These are phyloP conservation scores for Agrypnia vestita DNA, from an alignment of 1,140 invertebrate species.

Conservation along the genomic window DNA sequence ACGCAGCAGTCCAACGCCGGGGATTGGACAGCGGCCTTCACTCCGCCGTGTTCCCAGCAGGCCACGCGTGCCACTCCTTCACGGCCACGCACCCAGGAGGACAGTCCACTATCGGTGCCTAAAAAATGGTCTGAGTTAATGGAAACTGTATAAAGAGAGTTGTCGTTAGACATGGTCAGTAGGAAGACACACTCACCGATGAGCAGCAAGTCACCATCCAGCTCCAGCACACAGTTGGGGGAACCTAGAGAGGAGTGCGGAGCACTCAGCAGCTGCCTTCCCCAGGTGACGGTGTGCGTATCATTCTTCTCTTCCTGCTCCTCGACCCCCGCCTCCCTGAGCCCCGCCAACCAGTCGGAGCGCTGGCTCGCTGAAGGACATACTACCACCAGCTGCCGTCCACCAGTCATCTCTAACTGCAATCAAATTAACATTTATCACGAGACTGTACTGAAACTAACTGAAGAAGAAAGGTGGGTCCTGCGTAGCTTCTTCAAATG, in stretches of 20 bases:
- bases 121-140: neutral
- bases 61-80: neutral
- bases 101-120: conserved; percentile 34
- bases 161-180: neutral
- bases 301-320: neutral
- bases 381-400: conserved; percentile 43
- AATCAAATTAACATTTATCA: conserved; percentile 8
- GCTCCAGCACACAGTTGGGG: conserved; percentile 19
- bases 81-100: conserved; percentile 5
- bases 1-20: neutral
- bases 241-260: too few species aligned
- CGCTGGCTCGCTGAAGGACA: conserved; percentile 52
- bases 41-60: conserved; percentile 19
- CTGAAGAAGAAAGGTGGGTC: too few species aligned
- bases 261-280: conserved; percentile 4
- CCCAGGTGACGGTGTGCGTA: neutral
- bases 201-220: conserved; percentile 24
- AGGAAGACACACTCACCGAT: conserved; percentile 15
- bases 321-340: conserved; percentile 7
- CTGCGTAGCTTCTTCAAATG: too few species aligned
- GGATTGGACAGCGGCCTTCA: neutral
- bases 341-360: conserved; percentile 45
- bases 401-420: conserved; percentile 18
- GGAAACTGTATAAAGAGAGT: neutral
- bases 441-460: too few species aligned